A percentile compares a stretch with the other conserved stretches of the same genome.
phyloP scores from a whole-genome alignment of 2,113 vertebrate genomes.

The Chelonoidis abingdonii region DNA sequence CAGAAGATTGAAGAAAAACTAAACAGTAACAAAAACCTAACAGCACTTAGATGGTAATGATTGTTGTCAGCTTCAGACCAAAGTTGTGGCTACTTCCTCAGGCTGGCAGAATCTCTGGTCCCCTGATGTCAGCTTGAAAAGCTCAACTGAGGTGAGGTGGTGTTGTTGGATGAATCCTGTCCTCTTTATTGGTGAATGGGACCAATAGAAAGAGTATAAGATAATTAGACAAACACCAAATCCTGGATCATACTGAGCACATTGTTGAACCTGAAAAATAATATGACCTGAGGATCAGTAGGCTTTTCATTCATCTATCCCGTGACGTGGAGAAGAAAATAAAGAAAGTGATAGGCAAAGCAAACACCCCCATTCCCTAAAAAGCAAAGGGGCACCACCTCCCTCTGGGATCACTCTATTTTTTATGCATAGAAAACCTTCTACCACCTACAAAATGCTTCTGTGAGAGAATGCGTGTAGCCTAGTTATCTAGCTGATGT shows the following conservation, averaged over 20 bases:
- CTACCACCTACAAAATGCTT: neutral
- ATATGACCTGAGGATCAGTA: neutral
- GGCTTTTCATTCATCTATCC: neutral
- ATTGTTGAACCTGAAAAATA: neutral
- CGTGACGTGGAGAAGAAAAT: neutral
- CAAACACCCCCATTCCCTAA: neutral
- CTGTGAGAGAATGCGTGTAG: neutral
- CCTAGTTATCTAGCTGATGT: neutral
- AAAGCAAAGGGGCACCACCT: neutral
- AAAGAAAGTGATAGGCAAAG: neutral
- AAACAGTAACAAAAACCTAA: neutral
- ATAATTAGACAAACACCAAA: neutral
- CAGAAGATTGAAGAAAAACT: neutral
- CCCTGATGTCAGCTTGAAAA: neutral
- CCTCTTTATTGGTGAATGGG: neutral
- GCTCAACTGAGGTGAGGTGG: accelerated
- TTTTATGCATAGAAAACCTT: neutral
- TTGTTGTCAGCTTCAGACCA: neutral
- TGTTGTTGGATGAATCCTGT: neutral
- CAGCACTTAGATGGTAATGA: neutral
- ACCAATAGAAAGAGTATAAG: neutral
- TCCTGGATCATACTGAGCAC: neutral
- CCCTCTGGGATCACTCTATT: neutral
- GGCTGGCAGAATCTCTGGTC: neutral
- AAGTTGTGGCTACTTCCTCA: neutral